A percentile compares a stretch with the other conserved stretches of the same genome.
These are phyloP conservation scores for Polylopha cassiicola DNA, from an alignment of 2,888 invertebrate genomes.

Conservation along the genomic window DNA sequence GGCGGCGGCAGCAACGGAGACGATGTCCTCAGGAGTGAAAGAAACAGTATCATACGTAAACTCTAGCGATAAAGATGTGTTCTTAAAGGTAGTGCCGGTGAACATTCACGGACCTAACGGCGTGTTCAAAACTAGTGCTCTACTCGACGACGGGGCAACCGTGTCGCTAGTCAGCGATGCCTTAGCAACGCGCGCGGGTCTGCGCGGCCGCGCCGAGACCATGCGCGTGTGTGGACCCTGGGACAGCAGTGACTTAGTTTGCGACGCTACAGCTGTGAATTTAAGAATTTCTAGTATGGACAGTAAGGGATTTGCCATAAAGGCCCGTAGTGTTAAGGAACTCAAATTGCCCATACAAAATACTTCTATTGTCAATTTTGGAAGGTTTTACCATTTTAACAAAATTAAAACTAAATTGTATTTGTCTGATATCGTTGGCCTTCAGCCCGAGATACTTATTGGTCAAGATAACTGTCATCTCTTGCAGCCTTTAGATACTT, in stretches of 20 bases:
- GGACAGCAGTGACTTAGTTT: slow-evolving; percentile 1
- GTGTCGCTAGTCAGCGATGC: slow-evolving; percentile 25
- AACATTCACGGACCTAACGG: slow-evolving; percentile 27
- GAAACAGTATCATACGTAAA: too few relatives aligned
- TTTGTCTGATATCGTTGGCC: not conserved
- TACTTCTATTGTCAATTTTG: not conserved
- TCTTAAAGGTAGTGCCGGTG: slow-evolving; percentile 26
- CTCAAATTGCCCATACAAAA: slow-evolving; percentile 3
- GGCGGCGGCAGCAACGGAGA: too few relatives aligned
- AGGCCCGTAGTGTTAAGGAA: slow-evolving; percentile 2
- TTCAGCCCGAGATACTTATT: slow-evolving; percentile 1
- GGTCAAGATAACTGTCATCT: slow-evolving; percentile 9
- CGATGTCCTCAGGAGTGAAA: too few relatives aligned
- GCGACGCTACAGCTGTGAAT: not conserved
- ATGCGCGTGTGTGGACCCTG: slow-evolving; percentile 11
- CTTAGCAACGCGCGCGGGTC: slow-evolving; percentile 22
- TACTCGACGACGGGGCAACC: slow-evolving; percentile 31
- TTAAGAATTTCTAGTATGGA: not conserved
- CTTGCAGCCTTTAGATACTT: not conserved
- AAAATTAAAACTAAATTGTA: not conserved
- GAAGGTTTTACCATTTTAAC: not conserved
- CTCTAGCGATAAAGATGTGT: too few relatives aligned
- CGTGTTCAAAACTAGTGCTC: slow-evolving; percentile 17
- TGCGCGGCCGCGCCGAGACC: slow-evolving; percentile 22
- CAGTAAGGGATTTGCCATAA: not conserved